Percentiles rank a stretch among this genome's conserved stretches.
These are phyloP conservation scores for Phoxinus dragarum DNA, from an alignment of 2,797 vertebrate genomes.

Conservation along the genomic window DNA sequence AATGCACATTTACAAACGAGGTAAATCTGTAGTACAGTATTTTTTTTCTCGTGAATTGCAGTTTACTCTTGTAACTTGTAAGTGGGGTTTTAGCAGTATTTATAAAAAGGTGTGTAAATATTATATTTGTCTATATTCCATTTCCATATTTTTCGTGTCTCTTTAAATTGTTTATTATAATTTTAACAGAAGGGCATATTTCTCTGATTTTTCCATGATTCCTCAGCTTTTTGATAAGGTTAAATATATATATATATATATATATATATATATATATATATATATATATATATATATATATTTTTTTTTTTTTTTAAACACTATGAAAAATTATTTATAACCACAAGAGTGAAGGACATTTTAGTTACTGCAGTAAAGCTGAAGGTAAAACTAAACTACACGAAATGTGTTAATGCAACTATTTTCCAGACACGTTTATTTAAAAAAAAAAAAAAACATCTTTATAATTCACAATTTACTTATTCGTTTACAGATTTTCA, in stretches of 20 bases:
- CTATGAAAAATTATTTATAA: background rate
- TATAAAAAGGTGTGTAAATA: background rate
- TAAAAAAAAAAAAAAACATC: background rate
- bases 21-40: conserved; percentile 56
- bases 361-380: background rate
- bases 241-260: background rate
- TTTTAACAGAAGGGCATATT: background rate
- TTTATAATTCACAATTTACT: background rate
- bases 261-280: background rate
- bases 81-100: background rate
- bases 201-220: background rate
- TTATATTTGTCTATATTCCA: background rate
- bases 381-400: background rate
- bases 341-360: background rate
- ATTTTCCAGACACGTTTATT: background rate
- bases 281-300: background rate
- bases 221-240: background rate
- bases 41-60: conserved; percentile 58
- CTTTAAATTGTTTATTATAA: background rate
- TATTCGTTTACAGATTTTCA: background rate
- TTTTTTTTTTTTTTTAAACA: background rate
- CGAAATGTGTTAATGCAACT: background rate
- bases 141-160: background rate
- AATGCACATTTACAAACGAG: conserved; percentile 77
- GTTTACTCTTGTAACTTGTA: conserved; percentile 39